Base-by-base conservation (phyloP, 2,888 invertebrate species). In the Phymatocera aterrima region DNA sequence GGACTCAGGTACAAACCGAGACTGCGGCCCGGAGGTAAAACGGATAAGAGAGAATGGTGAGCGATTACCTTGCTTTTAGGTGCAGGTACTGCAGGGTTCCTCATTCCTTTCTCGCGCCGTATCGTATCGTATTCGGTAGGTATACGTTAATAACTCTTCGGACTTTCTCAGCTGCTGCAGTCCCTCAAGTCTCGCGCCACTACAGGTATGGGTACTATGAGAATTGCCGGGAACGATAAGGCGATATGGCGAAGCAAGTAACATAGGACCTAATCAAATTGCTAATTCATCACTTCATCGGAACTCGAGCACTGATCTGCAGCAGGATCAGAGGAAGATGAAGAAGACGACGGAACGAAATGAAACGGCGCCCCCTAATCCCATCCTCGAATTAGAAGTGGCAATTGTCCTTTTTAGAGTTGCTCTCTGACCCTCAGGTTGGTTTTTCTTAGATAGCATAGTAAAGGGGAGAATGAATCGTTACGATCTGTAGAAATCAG, bases 31-130 rank as follows among this genome's bases (percentile, higher is more conserved):
- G 28, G 75, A 75, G 75, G 57, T 57, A 75, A 75, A 60, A 75
- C 57, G 75, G 75, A 75, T 54, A 75, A 75, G 75, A 60, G 40
- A 75, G 60, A 75, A 75, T 75, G 60, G 75, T 75, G 75, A 75
- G 75, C 57, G 75, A 75, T 75, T 75, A 75, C 75, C 75, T 60
- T 40, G 75, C 75, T 75, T 75, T 57, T 48, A 48, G 72, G 72
- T 72, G 57, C 28, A 43, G 43, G 75, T n/a, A n/a, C 64, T 64
- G 37, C 37, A n/a, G n/a, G n/a, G n/a, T 64, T 61, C 61, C 24
- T 31, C 34, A 6, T 34, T 31, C 24, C 61, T 34, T 37, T 18
- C 28, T 51, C n/a, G 68, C 46, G n/a, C n/a, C 60, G 60, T 61
- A n/a, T n/a, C 24, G 57, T 57, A 72, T 72, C 72, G 72, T 72